Base-by-base conservation (phyloP, 2,797 vertebrate genomes). In the Varecia variegata region DNA sequence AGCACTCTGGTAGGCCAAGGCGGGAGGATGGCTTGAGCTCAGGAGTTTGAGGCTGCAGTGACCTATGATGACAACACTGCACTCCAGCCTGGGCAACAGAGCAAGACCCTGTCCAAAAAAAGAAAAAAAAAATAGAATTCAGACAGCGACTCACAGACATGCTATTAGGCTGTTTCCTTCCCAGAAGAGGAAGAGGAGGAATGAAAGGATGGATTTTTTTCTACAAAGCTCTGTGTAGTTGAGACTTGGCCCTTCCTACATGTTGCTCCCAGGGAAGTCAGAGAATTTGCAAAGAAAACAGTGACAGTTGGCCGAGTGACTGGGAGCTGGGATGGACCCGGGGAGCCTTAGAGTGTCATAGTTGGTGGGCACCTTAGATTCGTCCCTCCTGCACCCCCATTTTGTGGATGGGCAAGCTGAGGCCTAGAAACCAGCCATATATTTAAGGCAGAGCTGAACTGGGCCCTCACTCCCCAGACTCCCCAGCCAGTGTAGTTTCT, bases 101-200 rank as follows among this genome's bases (percentile, higher is more conserved):
- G 58, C 0, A 27, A 60, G 58, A 60, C 5, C 58, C 58, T 60
- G 58, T 27, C 58, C 50, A 52, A 7, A 18, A 5, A 50, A 50
- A 50, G 47, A 45, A 45, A 45, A 45, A 45, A 25, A 14, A 60
- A 60, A 60, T 30, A 60, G n/a, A 2, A 18, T 27, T 11, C 7
- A 1, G 13, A 0, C 25, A 1, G n/a, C 1, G 60, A 77, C 35
- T 11, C 7, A 1, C 1, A 23, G 68, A 7, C 40, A 0, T 20
- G n/a, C 35, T 56, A 7, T 50, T 17, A 0, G 62, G 65, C 65
- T 5, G 0, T 21, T 40, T 76, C 56, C 88, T 54, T 14, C 11
- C 25, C 14, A 30, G 56, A 35, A 54, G 23, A 56, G 54, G 40
- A 83, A 43, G 32, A 35, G 4, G 15, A 3, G 35, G 1, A 52